Conservation (phyloP, 2,797 vertebrate species). For the Bovichtus variegatus region DNA sequence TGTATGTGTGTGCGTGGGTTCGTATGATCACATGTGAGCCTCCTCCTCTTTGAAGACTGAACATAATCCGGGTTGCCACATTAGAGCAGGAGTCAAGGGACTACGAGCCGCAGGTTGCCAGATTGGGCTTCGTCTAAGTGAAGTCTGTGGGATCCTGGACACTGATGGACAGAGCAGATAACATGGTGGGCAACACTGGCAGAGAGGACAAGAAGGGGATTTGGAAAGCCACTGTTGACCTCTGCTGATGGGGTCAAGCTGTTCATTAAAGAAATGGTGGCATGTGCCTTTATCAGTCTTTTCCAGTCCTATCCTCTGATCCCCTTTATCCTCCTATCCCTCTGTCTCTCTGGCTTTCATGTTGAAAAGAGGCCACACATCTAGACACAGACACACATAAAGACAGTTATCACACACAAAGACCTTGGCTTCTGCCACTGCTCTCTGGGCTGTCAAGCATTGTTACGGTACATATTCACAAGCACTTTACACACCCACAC, state of each 20-base stretch:
- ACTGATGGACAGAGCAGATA: constrained; percentile 80
- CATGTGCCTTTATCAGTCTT: constrained; percentile 80
- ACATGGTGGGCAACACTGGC: constrained; percentile 57
- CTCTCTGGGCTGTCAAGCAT: constrained; percentile 52
- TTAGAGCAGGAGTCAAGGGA: constrained; percentile 78
- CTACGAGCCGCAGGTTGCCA: constrained; percentile 71
- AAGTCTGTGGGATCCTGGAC: constrained; percentile 75
- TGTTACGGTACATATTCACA: constrained; percentile 57
- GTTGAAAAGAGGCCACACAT: constrained; percentile 66
- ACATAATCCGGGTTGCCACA: constrained; percentile 79
- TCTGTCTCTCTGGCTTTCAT: constrained; percentile 75
- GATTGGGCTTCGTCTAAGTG: constrained; percentile 69
- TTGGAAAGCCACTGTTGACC: constrained; percentile 79
- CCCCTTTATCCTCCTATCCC: constrained; percentile 74
- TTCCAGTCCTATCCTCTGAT: constrained; percentile 80
- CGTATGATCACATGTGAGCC: constrained; percentile 60
- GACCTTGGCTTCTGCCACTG: constrained; percentile 56
- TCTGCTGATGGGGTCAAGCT: constrained; percentile 82
- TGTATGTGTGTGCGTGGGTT: constrained; percentile 11
- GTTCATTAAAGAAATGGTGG: constrained; percentile 82
- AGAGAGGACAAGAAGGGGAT: constrained; percentile 70
- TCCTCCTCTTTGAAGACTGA: constrained; percentile 69
- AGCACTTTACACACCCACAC: constrained; percentile 45
- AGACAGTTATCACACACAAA: constrained; percentile 56
- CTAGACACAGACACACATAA: constrained; percentile 47